phyloP scores from a whole-genome alignment of 2,888 invertebrate genomes.

The Odontocerum albicorne region DNA sequence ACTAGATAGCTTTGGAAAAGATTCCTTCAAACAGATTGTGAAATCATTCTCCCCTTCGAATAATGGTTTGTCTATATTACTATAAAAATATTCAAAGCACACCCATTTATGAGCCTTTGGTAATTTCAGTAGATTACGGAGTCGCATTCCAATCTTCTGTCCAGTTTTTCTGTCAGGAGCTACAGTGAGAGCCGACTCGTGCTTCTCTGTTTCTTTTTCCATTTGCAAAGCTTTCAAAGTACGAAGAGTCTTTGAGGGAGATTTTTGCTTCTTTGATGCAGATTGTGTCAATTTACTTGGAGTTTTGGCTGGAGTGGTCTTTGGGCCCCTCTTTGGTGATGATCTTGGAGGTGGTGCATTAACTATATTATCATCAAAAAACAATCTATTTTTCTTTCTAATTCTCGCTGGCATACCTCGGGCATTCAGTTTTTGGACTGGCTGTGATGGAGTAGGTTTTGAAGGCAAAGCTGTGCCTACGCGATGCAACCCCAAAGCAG shows the following conservation, averaged over 20 bases:
- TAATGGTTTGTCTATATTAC: constrained; percentile 92
- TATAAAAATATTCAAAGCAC: constrained; percentile 99
- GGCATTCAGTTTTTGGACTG: constrained; percentile 79
- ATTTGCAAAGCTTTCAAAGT: constrained; percentile 44
- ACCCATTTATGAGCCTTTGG: constrained; percentile 99
- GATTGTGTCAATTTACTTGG: constrained; percentile 46
- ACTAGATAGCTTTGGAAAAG: constrained; percentile 89
- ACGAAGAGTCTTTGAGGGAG: constrained; percentile 58
- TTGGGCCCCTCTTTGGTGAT: constrained; percentile 68
- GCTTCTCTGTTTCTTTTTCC: constrained; percentile 47
- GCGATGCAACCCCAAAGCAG: constrained; percentile 77
- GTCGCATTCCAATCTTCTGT: constrained; percentile 84
- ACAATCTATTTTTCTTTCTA: constrained; percentile 84
- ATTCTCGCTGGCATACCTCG: constrained; percentile 90
- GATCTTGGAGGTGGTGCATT: constrained; percentile 76
- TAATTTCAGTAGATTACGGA: constrained; percentile 90
- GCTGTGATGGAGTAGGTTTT: constrained; percentile 67
- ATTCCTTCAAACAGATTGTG: constrained; percentile 87
- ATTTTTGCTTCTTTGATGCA: constrained; percentile 54
- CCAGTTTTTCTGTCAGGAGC: constrained; percentile 83
- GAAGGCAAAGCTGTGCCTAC: constrained; percentile 77
- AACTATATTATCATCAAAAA: constrained; percentile 87
- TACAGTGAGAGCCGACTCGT: constrained; percentile 47
- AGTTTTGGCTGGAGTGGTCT: constrained; percentile 54
- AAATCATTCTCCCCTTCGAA: constrained; percentile 98